A percentile compares a stretch with the other conserved stretches of the same genome.
These are phyloP conservation scores for Nycticorax nycticorax DNA, from an alignment of 2,113 vertebrate genomes.

Conservation along the genomic window DNA sequence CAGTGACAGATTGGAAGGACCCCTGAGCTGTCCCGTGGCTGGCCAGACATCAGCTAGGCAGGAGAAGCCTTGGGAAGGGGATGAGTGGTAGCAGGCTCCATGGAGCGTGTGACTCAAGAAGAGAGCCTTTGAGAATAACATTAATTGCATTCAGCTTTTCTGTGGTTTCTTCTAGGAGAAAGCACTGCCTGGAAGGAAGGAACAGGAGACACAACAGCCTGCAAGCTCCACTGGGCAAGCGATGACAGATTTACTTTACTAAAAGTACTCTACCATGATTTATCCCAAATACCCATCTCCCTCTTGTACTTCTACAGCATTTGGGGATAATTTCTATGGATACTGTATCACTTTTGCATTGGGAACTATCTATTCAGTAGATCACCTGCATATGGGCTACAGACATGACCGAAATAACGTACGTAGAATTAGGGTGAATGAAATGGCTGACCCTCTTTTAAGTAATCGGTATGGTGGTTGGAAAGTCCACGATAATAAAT, in stretches of 20 bases:
- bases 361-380: not conserved
- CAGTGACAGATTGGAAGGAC: not conserved
- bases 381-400: not conserved
- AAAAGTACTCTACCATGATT: not conserved
- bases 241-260: not conserved
- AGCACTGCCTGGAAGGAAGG: not conserved
- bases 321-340: not conserved
- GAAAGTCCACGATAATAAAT: not conserved
- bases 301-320: not conserved
- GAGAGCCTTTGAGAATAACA: not conserved
- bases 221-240: not conserved
- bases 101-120: not conserved
- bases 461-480: not conserved
- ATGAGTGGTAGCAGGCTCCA: fast-evolving
- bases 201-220: not conserved
- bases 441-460: not conserved
- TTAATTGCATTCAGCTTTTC: not conserved
- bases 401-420: not conserved
- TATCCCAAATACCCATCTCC: not conserved
- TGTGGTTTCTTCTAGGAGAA: not conserved
- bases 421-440: not conserved
- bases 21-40: not conserved
- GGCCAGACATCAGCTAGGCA: not conserved
- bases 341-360: not conserved
- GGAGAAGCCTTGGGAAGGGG: fast-evolving